These are phyloP conservation scores for Julus scandinavius DNA, from an alignment of 2,888 invertebrate genomes.

Conservation along the genomic window DNA sequence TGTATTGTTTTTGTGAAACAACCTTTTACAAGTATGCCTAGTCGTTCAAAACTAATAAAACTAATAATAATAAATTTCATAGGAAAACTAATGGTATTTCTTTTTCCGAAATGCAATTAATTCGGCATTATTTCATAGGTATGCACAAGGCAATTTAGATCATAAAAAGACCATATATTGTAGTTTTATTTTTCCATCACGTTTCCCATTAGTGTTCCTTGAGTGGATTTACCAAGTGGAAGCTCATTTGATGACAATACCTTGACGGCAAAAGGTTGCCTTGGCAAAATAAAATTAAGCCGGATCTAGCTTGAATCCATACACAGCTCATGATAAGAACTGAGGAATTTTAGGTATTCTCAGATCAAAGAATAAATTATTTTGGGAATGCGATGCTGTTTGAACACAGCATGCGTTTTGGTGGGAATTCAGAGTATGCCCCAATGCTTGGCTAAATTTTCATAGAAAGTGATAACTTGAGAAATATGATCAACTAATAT, in stretches of 20 bases:
- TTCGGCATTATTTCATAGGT: not conserved
- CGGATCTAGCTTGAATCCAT: constrained; percentile 15
- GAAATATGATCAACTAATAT: not conserved
- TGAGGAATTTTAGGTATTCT: constrained; percentile 30
- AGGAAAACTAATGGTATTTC: not conserved
- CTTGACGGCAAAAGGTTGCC: constrained; percentile 36
- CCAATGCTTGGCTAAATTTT: not conserved
- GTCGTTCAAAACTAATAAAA: not conserved
- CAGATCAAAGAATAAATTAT: constrained; percentile 30
- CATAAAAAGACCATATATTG: constrained; percentile 12
- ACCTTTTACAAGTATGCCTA: not conserved
- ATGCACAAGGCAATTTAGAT: not conserved
- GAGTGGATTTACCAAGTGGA: constrained; percentile 29
- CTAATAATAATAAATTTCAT: not conserved
- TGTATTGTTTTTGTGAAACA: too few relatives aligned
- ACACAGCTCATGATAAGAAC: constrained; percentile 12
- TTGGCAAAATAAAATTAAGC: constrained; percentile 42
- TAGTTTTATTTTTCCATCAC: constrained; percentile 26
- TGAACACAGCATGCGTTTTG: not conserved
- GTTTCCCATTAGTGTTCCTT: constrained; percentile 35
- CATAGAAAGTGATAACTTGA: not conserved
- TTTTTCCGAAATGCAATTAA: not conserved
- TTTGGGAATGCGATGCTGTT: constrained; percentile 9
- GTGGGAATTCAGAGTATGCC: not conserved
- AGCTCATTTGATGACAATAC: constrained; percentile 35